Evolutionary conservation across 2,888 invertebrate species (phyloP), one percentile per base, ranked within the genome.

Genomic region (Drosophila planitibia): DNA sequence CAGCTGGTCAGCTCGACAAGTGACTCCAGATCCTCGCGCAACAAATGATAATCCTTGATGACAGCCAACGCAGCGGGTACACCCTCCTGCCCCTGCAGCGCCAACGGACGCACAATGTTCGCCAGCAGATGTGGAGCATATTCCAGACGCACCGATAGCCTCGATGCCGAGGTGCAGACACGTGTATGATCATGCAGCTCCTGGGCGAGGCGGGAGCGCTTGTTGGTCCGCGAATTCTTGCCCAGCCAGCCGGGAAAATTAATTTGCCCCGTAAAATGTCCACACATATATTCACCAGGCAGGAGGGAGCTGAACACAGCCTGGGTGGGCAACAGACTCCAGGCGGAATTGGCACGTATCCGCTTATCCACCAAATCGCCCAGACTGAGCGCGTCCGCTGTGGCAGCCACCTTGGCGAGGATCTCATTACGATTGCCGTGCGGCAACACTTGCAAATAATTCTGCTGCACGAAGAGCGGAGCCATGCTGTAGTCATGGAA

Each of bases 401-500:
- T 96, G 70, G 95, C 93, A n/a, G 97, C 96, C 44, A 98, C 93
- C 78, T 96, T 95, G 35, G 95, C 94, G 82, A 98, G 92, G 33
- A 96, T 94, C 84, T 96, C 95, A 0, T 86, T 81, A 61, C 91
- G 93, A 57, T 96, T 95, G 70, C 95, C 96, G 70, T 95, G 95
- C 0, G 98, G 98, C n/a, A 94, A 93, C 1, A 97, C 97, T 79
- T 95, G 95, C 25, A 97, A 94, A 93, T 99, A 99, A 94, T 99
- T 99, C 93, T 99, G 99, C 90, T 99, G 99, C 0, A 99, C 98
- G 94, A 99, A 99, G 19, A 99, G 94, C 2, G 99, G 98, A n/a
- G 97, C 96, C 77, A 99, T 95, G 89, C 96, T 98, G 94, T 99
- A 99, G 94, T 99, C 99, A 91, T 97, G 96, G 94, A 99, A 99